Evolutionary conservation across 2,888 invertebrate genomes (phyloP).

Genomic region (Oscheius sp.): DNA sequence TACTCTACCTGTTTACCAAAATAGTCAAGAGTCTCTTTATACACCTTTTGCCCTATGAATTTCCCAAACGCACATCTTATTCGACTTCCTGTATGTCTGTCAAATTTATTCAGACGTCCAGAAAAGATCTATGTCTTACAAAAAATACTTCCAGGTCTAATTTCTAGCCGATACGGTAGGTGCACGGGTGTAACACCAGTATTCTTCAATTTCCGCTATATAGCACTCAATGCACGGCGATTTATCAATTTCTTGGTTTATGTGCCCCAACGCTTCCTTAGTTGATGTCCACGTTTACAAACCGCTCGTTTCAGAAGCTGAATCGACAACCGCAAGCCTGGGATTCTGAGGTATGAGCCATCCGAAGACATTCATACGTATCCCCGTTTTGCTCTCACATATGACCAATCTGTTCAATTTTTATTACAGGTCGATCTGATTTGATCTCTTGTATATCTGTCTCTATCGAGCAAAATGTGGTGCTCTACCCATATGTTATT

Average conservation of each 20-base stretch:
- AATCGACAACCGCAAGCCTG: slow-evolving; percentile 36
- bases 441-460: slow-evolving; percentile 2
- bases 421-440: slow-evolving; percentile 33
- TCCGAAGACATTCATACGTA: not conserved
- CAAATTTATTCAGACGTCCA: not conserved
- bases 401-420: slow-evolving; percentile 19
- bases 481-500: slow-evolving; percentile 24
- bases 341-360: slow-evolving; percentile 34
- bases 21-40: slow-evolving; percentile 2
- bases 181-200: slow-evolving; percentile 27
- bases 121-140: not conserved
- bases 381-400: not conserved
- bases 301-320: slow-evolving; percentile 32
- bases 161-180: slow-evolving; percentile 28
- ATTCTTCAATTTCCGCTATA: slow-evolving; percentile 19
- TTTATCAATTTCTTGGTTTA: slow-evolving; percentile 19
- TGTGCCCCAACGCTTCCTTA: slow-evolving; percentile 12
- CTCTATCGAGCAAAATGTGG: slow-evolving; percentile 6
- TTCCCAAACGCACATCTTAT: not conserved
- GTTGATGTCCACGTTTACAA: slow-evolving; percentile 2
- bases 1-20: not conserved
- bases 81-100: not conserved
- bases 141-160: slow-evolving; percentile 30
- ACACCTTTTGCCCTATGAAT: not conserved
- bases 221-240: slow-evolving; percentile 27